phyloP scores from a whole-genome alignment of 2,113 vertebrate genomes.

The Colius striatus region DNA sequence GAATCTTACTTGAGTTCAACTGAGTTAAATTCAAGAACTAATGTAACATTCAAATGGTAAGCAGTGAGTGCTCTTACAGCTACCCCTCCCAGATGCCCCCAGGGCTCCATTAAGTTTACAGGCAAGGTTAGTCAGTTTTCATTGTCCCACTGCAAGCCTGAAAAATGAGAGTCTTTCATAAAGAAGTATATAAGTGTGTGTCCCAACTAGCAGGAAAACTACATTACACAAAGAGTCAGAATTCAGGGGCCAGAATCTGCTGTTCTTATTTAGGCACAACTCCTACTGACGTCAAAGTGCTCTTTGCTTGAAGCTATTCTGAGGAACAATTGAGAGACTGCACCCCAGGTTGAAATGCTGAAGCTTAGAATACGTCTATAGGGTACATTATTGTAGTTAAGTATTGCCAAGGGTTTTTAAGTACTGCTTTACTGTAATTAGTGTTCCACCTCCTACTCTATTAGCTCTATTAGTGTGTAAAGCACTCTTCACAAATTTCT shows the following conservation, averaged over 20 bases:
- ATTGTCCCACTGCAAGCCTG: background rate
- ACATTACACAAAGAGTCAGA: background rate
- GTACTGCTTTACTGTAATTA: slow-evolving; percentile 22
- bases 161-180: background rate
- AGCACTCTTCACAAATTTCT: background rate
- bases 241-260: background rate
- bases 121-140: background rate
- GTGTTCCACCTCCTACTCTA: background rate
- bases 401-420: background rate
- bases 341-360: background rate
- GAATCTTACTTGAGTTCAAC: background rate
- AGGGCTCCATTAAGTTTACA: background rate
- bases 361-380: background rate
- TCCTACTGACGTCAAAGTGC: background rate
- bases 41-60: background rate
- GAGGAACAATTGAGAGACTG: background rate
- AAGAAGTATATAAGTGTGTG: background rate
- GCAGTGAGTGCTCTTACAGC: background rate
- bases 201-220: background rate
- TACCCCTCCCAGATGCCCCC: background rate
- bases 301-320: background rate
- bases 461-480: background rate
- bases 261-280: background rate
- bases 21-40: slow-evolving; percentile 5
- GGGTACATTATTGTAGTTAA: background rate